Conservation (phyloP, 2,113 vertebrate species). For the Python bivittatus region DNA sequence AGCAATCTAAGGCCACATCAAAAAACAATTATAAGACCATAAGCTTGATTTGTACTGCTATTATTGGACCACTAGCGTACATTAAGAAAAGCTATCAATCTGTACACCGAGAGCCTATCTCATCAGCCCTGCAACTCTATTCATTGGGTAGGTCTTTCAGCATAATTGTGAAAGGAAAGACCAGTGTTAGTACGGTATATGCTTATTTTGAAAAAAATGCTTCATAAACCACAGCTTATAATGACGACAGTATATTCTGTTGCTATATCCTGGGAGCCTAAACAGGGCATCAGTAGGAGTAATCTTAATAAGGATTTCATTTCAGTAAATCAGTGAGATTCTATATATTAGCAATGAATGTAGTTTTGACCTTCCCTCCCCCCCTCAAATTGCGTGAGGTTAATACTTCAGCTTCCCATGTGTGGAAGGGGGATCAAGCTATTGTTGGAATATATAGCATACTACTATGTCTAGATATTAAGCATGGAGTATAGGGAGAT, state of each 20-base stretch:
- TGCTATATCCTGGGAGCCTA: conserved; percentile 23
- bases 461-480: not conserved
- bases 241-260: conserved; percentile 7
- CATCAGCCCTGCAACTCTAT: not conserved
- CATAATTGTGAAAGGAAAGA: not conserved
- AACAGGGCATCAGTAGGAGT: conserved; percentile 25
- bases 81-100: not conserved
- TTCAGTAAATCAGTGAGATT: not conserved
- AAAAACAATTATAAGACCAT: not conserved
- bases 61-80: not conserved
- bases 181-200: not conserved
- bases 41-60: not conserved
- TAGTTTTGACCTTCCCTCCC: not conserved
- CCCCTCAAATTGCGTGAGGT: not conserved
- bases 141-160: not conserved
- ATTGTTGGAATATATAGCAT: not conserved
- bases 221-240: not conserved
- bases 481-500: not conserved
- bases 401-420: not conserved
- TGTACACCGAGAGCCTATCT: not conserved
- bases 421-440: not conserved
- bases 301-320: not conserved
- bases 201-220: not conserved
- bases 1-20: conserved; percentile 4
- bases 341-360: not conserved